Percentiles rank a stretch among this genome's conserved stretches.
Evolutionary conservation across 2,113 vertebrate genomes (phyloP).

Genomic region (Poecile atricapillus): DNA sequence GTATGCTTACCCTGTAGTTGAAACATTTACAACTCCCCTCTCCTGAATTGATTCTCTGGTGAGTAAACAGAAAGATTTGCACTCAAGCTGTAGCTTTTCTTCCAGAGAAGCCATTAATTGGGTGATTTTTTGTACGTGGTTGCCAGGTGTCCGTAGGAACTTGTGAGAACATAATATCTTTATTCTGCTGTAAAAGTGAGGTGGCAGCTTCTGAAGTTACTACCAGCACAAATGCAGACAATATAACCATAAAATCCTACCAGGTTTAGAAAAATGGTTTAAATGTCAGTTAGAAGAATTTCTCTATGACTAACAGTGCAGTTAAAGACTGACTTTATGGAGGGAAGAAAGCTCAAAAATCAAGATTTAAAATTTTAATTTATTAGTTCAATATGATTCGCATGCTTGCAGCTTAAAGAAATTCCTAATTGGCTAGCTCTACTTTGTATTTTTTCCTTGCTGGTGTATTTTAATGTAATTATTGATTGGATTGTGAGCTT

Average conservation of each 20-base stretch:
- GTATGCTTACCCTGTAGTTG: background rate
- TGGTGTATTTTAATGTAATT: background rate
- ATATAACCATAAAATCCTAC: background rate
- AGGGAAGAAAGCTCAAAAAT: background rate
- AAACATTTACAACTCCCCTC: background rate
- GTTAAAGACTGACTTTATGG: background rate
- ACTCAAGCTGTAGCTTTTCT: background rate
- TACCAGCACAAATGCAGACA: background rate
- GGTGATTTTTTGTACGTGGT: background rate
- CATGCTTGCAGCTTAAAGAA: background rate
- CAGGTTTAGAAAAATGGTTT: background rate
- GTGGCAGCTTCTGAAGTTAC: background rate
- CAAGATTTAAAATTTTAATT: background rate
- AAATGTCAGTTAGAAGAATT: background rate
- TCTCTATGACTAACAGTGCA: background rate
- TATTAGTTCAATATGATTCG: background rate
- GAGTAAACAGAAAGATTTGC: background rate
- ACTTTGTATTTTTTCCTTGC: background rate
- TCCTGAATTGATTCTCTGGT: background rate
- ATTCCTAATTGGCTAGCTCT: background rate
- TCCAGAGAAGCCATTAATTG: background rate
- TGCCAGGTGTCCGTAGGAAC: background rate
- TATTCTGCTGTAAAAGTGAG: background rate
- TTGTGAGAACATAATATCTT: background rate
- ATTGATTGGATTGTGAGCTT: background rate